Evolutionary conservation across 2,113 vertebrate species (phyloP), one percentile per base, ranked within the genome.

Genomic region (Oreochromis niloticus): DNA sequence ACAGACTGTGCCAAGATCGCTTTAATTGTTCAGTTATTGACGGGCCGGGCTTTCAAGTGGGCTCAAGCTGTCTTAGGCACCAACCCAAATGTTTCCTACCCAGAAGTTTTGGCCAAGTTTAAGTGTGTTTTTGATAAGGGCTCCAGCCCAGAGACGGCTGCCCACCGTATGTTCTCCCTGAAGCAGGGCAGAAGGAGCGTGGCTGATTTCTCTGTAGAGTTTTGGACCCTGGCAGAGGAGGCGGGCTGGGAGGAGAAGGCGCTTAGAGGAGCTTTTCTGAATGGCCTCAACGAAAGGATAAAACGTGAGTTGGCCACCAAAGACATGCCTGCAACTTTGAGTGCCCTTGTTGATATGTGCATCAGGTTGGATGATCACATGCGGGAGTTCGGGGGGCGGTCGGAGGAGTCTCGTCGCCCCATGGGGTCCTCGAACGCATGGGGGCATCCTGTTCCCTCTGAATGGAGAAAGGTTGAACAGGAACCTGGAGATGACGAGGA

Each of bases 41-140:
- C 0, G 0, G 55, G 11, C 1, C 1, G 2, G 22, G 11, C 22
- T 56, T 13, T 56, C 6, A 56, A 56, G 54, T 56, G 54, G 54
- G 6, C 3, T 24, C 11, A 56, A 56, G 22, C 54, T 24, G 54
- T 56, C 22, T 56, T 56, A 56, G 24, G 54, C 11, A 56, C 54
- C n/a, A 56, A 56, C 2, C 22, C n/a, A 56, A 13, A 56, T 56
- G 22, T 56, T 56, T 27, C 55, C 11, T 27, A 56, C 22, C 22
- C 55, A 56, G 4, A 56, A 24, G 3, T 56, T 0, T 56, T 24
- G 22, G 54, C 6, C 54, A 56, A 56, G 4, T 24, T 56, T 56
- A 55, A 12, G n/a, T n/a, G n/a, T n/a, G n/a, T n/a, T n/a, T n/a
- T n/a, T n/a, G n/a, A n/a, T n/a, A n/a, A n/a, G n/a, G n/a, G n/a